Conservation (phyloP, 2,113 vertebrate genomes). For the Mesitornis unicolor region DNA sequence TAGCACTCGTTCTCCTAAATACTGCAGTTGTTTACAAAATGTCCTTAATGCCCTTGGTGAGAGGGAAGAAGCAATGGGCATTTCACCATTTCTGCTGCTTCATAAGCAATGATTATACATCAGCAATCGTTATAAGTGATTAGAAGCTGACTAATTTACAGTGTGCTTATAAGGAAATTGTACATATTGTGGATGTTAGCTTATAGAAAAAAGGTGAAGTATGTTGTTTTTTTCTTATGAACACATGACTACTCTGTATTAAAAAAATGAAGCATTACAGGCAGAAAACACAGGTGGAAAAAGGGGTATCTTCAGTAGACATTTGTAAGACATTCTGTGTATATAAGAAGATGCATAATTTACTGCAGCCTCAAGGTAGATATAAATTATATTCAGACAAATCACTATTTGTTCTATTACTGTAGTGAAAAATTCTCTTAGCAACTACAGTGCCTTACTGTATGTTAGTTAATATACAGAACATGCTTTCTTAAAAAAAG, state of each 20-base stretch:
- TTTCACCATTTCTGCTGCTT: not conserved
- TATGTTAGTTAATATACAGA: slow-evolving; percentile 11
- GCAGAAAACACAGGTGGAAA: not conserved
- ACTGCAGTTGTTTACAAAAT: not conserved
- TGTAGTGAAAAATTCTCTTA: slow-evolving; percentile 29
- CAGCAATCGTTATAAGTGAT: fast-evolving
- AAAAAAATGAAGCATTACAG: not conserved
- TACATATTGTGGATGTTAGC: not conserved
- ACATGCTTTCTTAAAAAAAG: not conserved
- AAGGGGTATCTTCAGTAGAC: not conserved
- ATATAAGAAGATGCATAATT: slow-evolving; percentile 46
- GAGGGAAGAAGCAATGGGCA: not conserved
- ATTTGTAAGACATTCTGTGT: not conserved
- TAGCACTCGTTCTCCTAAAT: not conserved
- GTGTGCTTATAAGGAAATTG: not conserved
- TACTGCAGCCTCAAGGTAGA: not conserved
- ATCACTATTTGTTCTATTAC: slow-evolving; percentile 32
- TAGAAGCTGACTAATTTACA: not conserved
- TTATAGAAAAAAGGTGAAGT: not conserved
- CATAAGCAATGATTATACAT: not conserved
- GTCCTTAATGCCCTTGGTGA: not conserved
- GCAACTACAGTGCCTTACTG: not conserved
- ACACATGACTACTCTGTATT: not conserved
- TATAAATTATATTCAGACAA: slow-evolving; percentile 50
- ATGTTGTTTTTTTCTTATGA: not conserved